Evolutionary conservation across 2,797 vertebrate species (phyloP), one percentile per base, ranked within the genome.

Genomic region (Rhinatrema bivittatum): DNA sequence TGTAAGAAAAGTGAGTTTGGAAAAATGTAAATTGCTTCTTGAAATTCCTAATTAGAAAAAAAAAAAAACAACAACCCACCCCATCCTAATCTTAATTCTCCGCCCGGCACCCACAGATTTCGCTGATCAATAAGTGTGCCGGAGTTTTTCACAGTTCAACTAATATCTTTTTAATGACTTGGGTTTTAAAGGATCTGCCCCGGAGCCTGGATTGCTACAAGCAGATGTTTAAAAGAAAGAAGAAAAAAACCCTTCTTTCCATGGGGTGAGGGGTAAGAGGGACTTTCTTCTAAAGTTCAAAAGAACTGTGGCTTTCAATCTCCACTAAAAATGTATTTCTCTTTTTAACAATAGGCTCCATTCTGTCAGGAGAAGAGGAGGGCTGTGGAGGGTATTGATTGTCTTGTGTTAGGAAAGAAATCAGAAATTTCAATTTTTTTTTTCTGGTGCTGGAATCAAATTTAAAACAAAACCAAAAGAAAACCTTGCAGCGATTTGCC

Each of bases 131-230:
- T 70, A 59, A 48, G 67, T 64, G 66, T 56, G 49, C 60, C 29
- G 69, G 74, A 56, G 66, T 58, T 60, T 62, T 60, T 62, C 65
- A 59, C 65, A 56, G 57, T 55, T 59, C 59, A 18, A 39, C 77
- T 85, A 84, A 85, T 76, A 81, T 80, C 77, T 74, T 82, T 82
- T 81, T 81, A 85, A 85, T 85, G 75, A 82, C 77, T 74, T 75
- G 57, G 65, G 62, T 56, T 72, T n/a, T 61, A 66, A 49, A 56
- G 66, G 55, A 60, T 60, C 64, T 79, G 80, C 76, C 80, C 81
- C 74, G 68, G 58, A 75, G 81, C 73, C 65, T 62, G 67, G 76
- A 72, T 76, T 78, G 72, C 53, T 67, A 63, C 68, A 62, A 60
- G 75, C 81, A 83, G 82, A 81, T 84, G 81, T 80, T 79, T 41